Evolutionary conservation across 2,888 invertebrate genomes (phyloP), one percentile per base, ranked within the genome.

Genomic region (Anarsia innoxiella): DNA sequence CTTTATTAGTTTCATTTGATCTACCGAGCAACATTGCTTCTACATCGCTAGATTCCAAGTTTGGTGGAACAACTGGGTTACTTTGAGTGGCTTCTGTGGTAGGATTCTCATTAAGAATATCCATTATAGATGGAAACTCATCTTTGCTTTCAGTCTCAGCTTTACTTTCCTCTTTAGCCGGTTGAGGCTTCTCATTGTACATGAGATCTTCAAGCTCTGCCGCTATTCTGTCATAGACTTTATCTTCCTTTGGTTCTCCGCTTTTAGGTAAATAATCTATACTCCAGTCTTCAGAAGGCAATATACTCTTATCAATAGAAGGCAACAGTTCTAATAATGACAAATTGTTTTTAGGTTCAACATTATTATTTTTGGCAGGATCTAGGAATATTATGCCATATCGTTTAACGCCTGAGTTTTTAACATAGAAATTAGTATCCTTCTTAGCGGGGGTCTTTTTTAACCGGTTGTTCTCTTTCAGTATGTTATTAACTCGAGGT

Each of bases 141-240:
- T 80, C 77, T 53, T 74, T 77, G 15, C 46, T 62, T n/a, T 65
- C 66, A 34, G 36, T 2, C 28, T 56, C 58, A 3, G 44, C 14
- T 42, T 60, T 55, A 9, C 13, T 23, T 14, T 39, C 42, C 4
- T 31, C 27, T 33, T 61, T 67, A 25, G 8, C 4, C 19, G 19
- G 13, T 40, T 42, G 50, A 31, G 70, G 59, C 50, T 76, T 78
- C 36, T 79, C 76, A 63, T 66, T 82, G 40, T 69, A 74, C 85
- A 86, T 84, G 36, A 86, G 62, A 48, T 80, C 82, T 59, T 86
- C 85, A 25, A 86, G 53, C 53, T 86, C 84, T 5, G 85, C 85
- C 30, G 84, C 86, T 56, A 86, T 85, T 36, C 82, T 62, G 44
- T 86, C 84, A 70, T 84, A 86, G 2, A 84, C 79, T 64, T 82